Base-by-base conservation (phyloP, 2,888 invertebrate genomes). In the Nymphalis c-album region DNA sequence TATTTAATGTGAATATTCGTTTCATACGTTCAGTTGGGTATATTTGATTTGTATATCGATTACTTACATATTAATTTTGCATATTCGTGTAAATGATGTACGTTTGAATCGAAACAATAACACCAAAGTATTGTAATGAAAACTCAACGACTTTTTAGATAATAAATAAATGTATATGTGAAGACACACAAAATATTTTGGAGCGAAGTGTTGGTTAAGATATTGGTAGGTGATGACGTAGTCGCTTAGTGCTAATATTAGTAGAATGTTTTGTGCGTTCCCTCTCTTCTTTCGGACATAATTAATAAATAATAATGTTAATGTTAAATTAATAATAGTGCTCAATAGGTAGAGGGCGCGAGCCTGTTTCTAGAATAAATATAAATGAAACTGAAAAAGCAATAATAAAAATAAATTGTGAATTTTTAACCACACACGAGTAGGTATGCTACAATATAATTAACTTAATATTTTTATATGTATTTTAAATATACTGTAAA, bases 131-230 rank as follows among this genome's bases (percentile, higher is more conserved):
- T 87, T 88, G 68, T 84, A 87, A 84, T 85, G 81, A 85, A 80
- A 87, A 88, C 83, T 88, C 91, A 91, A 90, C 92, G 92, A 92
- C 89, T 92, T 88, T 87, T 89, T 92, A 91, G 90, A 87, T 91
- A 90, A 90, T 91, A 91, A 88, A 90, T 91, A 91, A 88, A 87
- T 84, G 80, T 83, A 82, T 87, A 83, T 79, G 82, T 83, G 83
- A 80, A 83, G 80, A 80, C 81, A 80, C 81, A 78, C 80, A 79
- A 81, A 81, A 85, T 90, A 91, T 90, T 90, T 89, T 91, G 90
- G 89, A 88, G 77, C 76, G 87, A 85, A 80, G 81, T 85, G 86
- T 87, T 85, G 83, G 81, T 81, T 83, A 83, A 80, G 81, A 74
- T 76, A 75, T 77, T 78, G 84, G 81, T 83, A 85, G 81, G 78